Evolutionary conservation across 30 jellyfish, hydroid and myxozoan species (phyloP).

Genomic region (Phacellophora camtschatica): DNA sequence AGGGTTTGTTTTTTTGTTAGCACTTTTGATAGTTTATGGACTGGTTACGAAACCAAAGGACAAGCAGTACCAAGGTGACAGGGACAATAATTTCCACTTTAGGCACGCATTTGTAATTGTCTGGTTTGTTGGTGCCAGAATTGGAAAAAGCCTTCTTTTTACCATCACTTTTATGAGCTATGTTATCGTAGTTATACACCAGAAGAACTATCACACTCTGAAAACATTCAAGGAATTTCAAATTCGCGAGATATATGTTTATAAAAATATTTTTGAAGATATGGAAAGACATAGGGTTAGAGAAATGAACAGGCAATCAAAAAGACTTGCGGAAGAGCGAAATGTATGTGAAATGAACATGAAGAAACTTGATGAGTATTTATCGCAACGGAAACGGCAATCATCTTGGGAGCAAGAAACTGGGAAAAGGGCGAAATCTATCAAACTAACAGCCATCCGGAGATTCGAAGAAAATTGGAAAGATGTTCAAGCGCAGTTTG

Average conservation of each 20-base stretch:
- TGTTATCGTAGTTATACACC: constrained; percentile 27
- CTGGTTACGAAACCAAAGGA: constrained; percentile 40
- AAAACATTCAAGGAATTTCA: constrained; percentile 17
- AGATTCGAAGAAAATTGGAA: not conserved
- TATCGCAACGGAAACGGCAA: constrained; percentile 23
- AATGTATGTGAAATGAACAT: constrained; percentile 43
- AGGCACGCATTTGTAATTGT: constrained; percentile 44
- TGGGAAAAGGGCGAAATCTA: constrained; percentile 14
- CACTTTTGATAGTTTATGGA: constrained; percentile 22
- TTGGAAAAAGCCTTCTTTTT: constrained; percentile 44
- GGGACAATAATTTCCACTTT: constrained; percentile 48
- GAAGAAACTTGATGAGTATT: constrained; percentile 36
- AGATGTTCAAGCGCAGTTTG: not conserved
- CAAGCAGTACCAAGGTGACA: not conserved
- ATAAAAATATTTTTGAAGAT: constrained; percentile 13
- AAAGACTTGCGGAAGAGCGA: constrained; percentile 23
- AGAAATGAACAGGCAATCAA: constrained; percentile 46
- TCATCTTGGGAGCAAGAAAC: constrained; percentile 28
- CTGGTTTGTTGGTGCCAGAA: constrained; percentile 53
- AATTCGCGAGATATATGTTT: constrained; percentile 7
- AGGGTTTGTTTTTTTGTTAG: constrained; percentile 23
- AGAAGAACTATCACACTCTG: constrained; percentile 43
- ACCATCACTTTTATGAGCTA: constrained; percentile 35
- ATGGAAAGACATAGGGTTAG: constrained; percentile 51
- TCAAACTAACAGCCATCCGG: constrained; percentile 8